Evolutionary conservation across 2,113 vertebrate species (phyloP).

Genomic region (Gallinago paraguaiae): DNA sequence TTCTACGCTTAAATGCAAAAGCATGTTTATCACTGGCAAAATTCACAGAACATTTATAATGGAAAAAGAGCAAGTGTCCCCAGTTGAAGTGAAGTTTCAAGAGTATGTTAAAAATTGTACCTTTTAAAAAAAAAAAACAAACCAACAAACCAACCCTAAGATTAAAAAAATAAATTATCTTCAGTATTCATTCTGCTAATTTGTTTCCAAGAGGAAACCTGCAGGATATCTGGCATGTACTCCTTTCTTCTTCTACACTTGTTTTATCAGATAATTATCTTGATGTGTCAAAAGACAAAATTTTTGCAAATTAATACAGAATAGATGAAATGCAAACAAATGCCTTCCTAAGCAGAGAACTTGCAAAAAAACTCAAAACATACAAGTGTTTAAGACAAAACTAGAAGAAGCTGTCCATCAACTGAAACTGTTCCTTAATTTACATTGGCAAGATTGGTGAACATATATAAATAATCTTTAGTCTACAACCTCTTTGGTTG

Average conservation of each 20-base stretch:
- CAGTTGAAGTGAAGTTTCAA: not conserved
- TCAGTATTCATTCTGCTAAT: not conserved
- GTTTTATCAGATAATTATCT: not conserved
- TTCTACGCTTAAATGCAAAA: not conserved
- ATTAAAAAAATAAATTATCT: not conserved
- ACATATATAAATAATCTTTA: not conserved
- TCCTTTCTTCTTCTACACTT: not conserved
- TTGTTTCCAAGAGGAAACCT: not conserved
- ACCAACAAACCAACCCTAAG: not conserved
- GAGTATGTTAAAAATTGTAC: not conserved
- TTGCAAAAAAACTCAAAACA: not conserved
- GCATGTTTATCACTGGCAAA: not conserved
- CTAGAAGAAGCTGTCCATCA: not conserved
- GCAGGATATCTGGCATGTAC: not conserved
- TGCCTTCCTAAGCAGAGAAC: not conserved
- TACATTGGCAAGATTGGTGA: not conserved
- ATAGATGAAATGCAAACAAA: not conserved
- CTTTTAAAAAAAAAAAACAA: not conserved
- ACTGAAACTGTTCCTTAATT: not conserved
- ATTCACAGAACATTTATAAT: not conserved
- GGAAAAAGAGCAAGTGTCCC: not conserved
- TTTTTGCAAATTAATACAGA: not conserved
- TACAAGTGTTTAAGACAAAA: not conserved
- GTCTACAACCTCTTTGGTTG: not conserved
- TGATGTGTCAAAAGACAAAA: not conserved